Conservation (phyloP, 2,888 invertebrate species). For the Tachina lurida region DNA sequence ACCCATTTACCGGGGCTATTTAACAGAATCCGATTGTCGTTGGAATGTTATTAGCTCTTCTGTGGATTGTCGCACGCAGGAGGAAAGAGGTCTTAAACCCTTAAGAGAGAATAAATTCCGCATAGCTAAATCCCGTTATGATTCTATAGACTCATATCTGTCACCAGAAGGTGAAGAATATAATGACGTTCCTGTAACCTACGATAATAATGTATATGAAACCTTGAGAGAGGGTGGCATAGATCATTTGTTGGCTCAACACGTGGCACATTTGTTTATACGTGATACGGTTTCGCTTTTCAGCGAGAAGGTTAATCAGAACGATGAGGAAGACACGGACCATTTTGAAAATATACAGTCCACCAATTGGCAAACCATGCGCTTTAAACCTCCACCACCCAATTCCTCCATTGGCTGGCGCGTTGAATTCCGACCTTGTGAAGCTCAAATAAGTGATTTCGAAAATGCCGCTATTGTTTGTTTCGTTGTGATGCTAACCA, state of each 20-base stretch:
- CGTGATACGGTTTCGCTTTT: slow-evolving; percentile 97
- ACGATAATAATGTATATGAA: slow-evolving; percentile 92
- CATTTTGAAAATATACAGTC: slow-evolving; percentile 99
- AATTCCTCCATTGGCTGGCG: slow-evolving; percentile 99
- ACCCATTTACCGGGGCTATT: slow-evolving; percentile 95
- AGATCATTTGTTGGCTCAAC: slow-evolving; percentile 95
- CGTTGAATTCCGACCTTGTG: slow-evolving; percentile 99
- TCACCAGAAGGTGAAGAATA: slow-evolving; percentile 94
- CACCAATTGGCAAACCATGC: slow-evolving; percentile 99
- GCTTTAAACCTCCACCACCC: slow-evolving; percentile 99
- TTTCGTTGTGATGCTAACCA: slow-evolving; percentile 97
- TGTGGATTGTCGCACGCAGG: slow-evolving; percentile 96
- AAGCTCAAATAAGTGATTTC: slow-evolving; percentile 99
- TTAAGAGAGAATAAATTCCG: slow-evolving; percentile 89
- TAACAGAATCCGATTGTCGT: slow-evolving; percentile 98
- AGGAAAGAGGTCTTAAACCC: slow-evolving; percentile 93
- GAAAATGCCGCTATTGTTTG: slow-evolving; percentile 99
- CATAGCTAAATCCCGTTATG: slow-evolving; percentile 97
- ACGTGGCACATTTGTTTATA: slow-evolving; percentile 98
- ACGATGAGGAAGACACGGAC: slow-evolving; percentile 96
- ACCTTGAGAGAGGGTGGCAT: slow-evolving; percentile 93
- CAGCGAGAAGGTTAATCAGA: slow-evolving; percentile 96
- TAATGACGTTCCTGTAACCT: slow-evolving; percentile 96
- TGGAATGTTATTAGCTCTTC: slow-evolving; percentile 98
- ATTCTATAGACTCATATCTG: slow-evolving; percentile 98